phyloP scores from a whole-genome alignment of 2,113 vertebrate species.

The Paradoxurus hermaphroditus region DNA sequence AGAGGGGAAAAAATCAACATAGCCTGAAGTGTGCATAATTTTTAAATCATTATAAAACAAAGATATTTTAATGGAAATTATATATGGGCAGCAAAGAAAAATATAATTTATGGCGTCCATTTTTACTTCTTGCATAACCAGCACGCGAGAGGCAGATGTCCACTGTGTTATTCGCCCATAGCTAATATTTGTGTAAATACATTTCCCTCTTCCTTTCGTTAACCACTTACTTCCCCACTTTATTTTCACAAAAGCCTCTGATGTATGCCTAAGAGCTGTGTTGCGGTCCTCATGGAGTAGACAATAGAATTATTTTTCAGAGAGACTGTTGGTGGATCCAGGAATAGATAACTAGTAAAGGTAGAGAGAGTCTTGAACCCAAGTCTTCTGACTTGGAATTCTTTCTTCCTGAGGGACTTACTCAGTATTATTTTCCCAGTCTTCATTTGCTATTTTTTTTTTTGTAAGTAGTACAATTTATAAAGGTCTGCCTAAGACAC shows the following conservation, averaged over 20 bases:
- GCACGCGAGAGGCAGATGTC: background rate
- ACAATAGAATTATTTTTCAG: background rate
- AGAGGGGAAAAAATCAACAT: background rate
- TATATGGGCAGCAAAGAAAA: background rate
- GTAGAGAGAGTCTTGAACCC: background rate
- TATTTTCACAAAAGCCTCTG: background rate
- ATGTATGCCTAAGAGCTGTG: background rate
- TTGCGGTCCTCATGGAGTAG: background rate
- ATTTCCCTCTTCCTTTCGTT: background rate
- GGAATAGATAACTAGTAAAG: background rate
- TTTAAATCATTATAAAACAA: background rate
- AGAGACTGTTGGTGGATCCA: background rate
- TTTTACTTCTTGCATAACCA: background rate
- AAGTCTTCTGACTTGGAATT: background rate
- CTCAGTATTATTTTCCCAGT: background rate
- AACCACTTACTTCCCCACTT: background rate
- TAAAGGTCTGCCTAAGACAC: background rate
- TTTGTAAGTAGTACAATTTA: background rate
- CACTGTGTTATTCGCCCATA: background rate
- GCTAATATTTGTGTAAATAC: background rate
- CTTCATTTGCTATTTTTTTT: background rate
- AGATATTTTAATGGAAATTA: background rate
- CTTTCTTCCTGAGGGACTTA: background rate
- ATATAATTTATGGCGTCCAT: background rate
- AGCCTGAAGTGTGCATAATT: background rate